Percentiles rank a stretch among this genome's conserved stretches.
phyloP scores from a whole-genome alignment of 2,113 vertebrate genomes.

The Gobiocypris rarus region DNA sequence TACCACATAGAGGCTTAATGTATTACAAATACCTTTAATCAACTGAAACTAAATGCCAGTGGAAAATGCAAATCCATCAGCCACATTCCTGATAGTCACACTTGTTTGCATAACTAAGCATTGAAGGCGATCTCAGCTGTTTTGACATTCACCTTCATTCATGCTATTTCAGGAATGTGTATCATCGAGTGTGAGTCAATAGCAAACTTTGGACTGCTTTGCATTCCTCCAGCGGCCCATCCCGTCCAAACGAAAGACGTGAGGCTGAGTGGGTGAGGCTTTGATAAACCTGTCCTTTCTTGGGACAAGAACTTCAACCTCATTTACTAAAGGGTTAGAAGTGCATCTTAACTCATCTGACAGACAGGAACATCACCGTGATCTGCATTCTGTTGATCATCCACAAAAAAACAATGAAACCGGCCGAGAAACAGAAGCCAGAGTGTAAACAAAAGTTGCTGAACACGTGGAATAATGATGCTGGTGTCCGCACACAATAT shows the following conservation, averaged over 20 bases:
- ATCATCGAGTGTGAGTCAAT: neutral
- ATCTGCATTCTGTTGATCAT: neutral
- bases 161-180: conserved; percentile 16
- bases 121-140: neutral
- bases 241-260: neutral
- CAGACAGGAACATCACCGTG: neutral
- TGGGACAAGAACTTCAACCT: neutral
- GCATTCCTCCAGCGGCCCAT: conserved; percentile 17
- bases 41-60: neutral
- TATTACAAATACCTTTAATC: neutral
- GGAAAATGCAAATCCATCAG: neutral
- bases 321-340: neutral
- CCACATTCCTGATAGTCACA: neutral
- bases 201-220: conserved; percentile 13
- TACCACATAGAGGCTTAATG: neutral
- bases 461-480: neutral
- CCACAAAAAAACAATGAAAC: neutral
- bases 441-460: neutral
- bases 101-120: neutral
- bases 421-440: neutral
- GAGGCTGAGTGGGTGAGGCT: conserved; percentile 14
- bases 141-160: neutral
- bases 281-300: neutral
- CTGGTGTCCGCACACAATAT: neutral
- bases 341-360: neutral